These are phyloP conservation scores for Hycleus phaleratus DNA, from an alignment of 1,140 invertebrate species.

Conservation along the genomic window DNA sequence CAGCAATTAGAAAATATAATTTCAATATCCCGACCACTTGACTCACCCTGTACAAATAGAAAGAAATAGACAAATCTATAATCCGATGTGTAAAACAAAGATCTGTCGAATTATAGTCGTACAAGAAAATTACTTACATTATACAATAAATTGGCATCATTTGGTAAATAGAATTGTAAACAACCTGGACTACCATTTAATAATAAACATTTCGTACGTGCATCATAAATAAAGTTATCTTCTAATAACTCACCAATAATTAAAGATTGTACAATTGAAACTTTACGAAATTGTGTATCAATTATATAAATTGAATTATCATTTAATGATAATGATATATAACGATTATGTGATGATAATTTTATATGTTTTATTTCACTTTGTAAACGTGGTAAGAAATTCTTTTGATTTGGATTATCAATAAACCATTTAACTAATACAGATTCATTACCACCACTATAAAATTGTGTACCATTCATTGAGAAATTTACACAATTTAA, in stretches of 20 bases:
- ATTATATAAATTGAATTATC: constrained; percentile 71
- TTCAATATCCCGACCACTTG: too few relatives aligned
- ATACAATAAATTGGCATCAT: constrained; percentile 59
- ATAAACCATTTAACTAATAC: constrained; percentile 74
- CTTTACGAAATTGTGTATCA: constrained; percentile 50
- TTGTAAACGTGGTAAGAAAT: constrained; percentile 66
- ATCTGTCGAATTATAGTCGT: too few relatives aligned
- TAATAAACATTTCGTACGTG: constrained; percentile 57
- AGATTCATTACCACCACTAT: constrained; percentile 70
- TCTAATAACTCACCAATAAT: constrained; percentile 53
- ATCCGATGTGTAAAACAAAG: too few relatives aligned
- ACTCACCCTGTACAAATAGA: too few relatives aligned
- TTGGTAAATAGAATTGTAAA: constrained; percentile 70
- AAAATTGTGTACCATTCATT: constrained; percentile 56
- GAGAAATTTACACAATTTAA: constrained; percentile 64
- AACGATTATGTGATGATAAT: constrained; percentile 55
- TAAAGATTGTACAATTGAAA: constrained; percentile 60
- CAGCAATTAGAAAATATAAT: too few relatives aligned
- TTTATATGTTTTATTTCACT: constrained; percentile 60
- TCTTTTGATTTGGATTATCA: constrained; percentile 46
- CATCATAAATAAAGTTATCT: constrained; percentile 59
- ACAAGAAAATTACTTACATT: constrained; percentile 52
- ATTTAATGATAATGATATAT: constrained; percentile 57
- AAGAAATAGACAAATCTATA: too few relatives aligned
- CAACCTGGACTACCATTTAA: constrained; percentile 71